These are phyloP conservation scores for Ichneumoninae sp. DNA, from an alignment of 2,888 invertebrate species.

Conservation along the genomic window DNA sequence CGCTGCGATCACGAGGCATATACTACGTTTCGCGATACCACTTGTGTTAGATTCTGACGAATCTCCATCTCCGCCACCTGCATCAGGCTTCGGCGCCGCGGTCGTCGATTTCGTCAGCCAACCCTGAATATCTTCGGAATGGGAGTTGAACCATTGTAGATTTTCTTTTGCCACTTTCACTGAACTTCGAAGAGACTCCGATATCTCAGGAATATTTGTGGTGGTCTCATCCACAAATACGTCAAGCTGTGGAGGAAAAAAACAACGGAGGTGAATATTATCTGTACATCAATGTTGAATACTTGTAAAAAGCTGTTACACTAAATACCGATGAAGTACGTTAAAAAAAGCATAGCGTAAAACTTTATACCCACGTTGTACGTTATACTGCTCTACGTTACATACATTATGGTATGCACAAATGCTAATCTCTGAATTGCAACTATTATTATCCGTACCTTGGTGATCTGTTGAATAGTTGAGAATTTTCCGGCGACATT, in stretches of 20 bases:
- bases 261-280: not conserved
- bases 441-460: constrained; percentile 66
- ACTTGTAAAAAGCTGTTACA: not conserved
- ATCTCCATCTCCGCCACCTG: not conserved
- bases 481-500: constrained; percentile 71
- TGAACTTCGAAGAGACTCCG: not conserved
- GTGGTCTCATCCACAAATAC: constrained; percentile 43
- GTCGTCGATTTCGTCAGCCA: constrained; percentile 55
- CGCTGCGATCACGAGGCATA: constrained; percentile 22
- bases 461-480: constrained; percentile 64
- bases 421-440: not conserved
- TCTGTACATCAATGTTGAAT: not conserved
- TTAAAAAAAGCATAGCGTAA: not conserved
- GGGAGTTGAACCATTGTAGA: constrained; percentile 53
- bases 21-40: constrained; percentile 15
- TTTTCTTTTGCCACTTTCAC: constrained; percentile 67
- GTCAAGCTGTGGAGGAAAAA: constrained; percentile 66
- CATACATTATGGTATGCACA: not conserved
- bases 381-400: too few species aligned
- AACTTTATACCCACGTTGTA: not conserved
- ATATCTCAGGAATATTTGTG: constrained; percentile 10
- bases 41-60: constrained; percentile 9
- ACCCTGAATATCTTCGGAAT: constrained; percentile 42
- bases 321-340: not conserved
- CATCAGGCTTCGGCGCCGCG: not conserved